phyloP scores from a whole-genome alignment of 2,888 invertebrate genomes.

The Cybosia mesomella region DNA sequence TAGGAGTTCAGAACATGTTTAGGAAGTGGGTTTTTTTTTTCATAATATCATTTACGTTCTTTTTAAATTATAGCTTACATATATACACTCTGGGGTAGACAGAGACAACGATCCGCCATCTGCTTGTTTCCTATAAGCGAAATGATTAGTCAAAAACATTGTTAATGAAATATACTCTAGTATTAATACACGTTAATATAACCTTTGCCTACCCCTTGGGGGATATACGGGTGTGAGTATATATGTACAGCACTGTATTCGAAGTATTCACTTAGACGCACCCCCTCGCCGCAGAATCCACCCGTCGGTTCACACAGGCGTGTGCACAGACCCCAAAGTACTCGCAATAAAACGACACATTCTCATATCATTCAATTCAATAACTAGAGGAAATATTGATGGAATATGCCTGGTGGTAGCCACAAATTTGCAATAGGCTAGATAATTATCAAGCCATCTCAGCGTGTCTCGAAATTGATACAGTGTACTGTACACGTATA shows the following conservation, averaged over 20 bases:
- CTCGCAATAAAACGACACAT: conserved; percentile 19
- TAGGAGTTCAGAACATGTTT: too few species aligned
- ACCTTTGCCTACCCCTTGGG: not conserved
- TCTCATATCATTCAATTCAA: not conserved
- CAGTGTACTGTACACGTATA: too few species aligned
- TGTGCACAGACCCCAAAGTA: conserved; percentile 15
- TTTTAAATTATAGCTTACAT: too few species aligned
- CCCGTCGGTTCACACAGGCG: conserved; percentile 25
- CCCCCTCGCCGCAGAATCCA: conserved; percentile 14
- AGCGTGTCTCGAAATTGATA: too few species aligned
- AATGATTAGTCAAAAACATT: not conserved
- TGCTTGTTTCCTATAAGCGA: not conserved
- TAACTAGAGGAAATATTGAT: conserved; percentile 6
- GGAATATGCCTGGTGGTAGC: too few species aligned
- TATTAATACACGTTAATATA: not conserved
- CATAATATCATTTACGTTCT: too few species aligned
- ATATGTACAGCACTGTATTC: not conserved
- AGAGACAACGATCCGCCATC: not conserved
- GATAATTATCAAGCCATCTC: too few species aligned
- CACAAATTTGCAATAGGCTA: too few species aligned
- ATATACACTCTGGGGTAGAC: too few species aligned
- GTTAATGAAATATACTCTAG: not conserved
- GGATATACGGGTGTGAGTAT: not conserved
- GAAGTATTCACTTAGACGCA: conserved; percentile 5
- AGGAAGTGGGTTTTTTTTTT: too few species aligned